Evolutionary conservation across 2,888 invertebrate genomes (phyloP), one percentile per base, ranked within the genome.

Genomic region (Drosophila niveifrons): DNA sequence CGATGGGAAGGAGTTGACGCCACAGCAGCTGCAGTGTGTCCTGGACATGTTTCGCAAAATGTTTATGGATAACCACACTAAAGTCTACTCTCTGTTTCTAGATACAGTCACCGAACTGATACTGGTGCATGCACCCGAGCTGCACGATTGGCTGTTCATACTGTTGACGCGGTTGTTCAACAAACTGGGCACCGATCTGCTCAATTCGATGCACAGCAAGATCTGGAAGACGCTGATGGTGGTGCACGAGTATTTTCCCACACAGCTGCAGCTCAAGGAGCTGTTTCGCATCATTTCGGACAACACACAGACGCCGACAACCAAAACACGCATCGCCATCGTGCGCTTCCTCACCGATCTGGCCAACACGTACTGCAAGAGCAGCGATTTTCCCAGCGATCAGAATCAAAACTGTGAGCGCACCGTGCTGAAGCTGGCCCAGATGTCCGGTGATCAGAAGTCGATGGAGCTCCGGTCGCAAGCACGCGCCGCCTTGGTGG

Each of bases 41-140:
- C 97, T 98, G 0, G 98, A 99, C 84, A 96, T 98, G 72, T 97
- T 98, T 90, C 96, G 97, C 72, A 96, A 97, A 93, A 98, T 99
- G 97, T 98, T 99, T 92, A 98, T 98, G 94, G 99, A 99, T 93
- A 97, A 98, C 2, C 97, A 99, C 93, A 95, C 98, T 84, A 96
- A 97, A 93, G 98, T 98, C 78, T 97, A 99, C 93, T 96, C 97
- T 51, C 93, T 98, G 68, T 98, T 98, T 92, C 93, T 99, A 90
- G 99, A 99, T 91, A 97, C 98, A 0, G 95, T 99, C 43, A 96
- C 97, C 88, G 98, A 98, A 91, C 94, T 99, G 87, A 95, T 99
- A 59, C 93, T 95, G 71, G 95, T 96, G 41, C 98, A 99, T 93
- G 96, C 96, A 90, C 95, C 95, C 74, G 98, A 98, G 90, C 94